These are phyloP conservation scores for Nomada hirtipes DNA, from an alignment of 2,888 invertebrate species.

Conservation along the genomic window DNA sequence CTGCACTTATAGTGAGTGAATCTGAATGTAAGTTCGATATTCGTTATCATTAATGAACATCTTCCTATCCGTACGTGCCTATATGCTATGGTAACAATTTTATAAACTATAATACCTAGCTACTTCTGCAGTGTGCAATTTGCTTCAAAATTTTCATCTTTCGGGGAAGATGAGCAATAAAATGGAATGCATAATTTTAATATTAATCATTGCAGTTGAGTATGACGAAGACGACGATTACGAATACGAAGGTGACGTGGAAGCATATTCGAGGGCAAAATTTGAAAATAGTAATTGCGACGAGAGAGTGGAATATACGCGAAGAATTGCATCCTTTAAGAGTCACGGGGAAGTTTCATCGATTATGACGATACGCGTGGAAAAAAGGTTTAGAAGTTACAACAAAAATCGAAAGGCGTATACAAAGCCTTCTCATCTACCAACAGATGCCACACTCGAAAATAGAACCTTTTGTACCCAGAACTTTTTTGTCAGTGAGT, in stretches of 20 bases:
- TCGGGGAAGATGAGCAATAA: neutral
- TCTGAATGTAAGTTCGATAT: slow-evolving; percentile 42
- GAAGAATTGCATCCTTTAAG: neutral
- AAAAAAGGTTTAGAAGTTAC: slow-evolving; percentile 42
- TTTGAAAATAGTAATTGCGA: neutral
- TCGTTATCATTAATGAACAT: neutral
- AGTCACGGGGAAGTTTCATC: slow-evolving; percentile 36
- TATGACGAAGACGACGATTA: slow-evolving; percentile 21
- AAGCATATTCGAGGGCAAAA: slow-evolving; percentile 7
- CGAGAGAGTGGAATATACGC: neutral
- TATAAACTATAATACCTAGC: too few species aligned
- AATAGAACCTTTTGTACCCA: slow-evolving; percentile 85
- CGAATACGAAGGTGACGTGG: slow-evolving; percentile 35
- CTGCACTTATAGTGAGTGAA: slow-evolving; percentile 28
- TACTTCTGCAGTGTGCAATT: too few species aligned
- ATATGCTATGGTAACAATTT: too few species aligned
- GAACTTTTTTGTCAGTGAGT: slow-evolving; percentile 87
- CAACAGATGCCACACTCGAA: slow-evolving; percentile 85
- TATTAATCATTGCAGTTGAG: slow-evolving; percentile 17
- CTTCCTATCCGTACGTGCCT: too few species aligned
- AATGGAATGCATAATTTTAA: neutral
- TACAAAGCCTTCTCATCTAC: slow-evolving; percentile 71
- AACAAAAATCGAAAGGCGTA: neutral
- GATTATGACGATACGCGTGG: slow-evolving; percentile 58
- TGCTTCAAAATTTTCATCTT: too few species aligned